Conservation (phyloP, 1,140 invertebrate genomes). For the Rhyacophila brunnea region DNA sequence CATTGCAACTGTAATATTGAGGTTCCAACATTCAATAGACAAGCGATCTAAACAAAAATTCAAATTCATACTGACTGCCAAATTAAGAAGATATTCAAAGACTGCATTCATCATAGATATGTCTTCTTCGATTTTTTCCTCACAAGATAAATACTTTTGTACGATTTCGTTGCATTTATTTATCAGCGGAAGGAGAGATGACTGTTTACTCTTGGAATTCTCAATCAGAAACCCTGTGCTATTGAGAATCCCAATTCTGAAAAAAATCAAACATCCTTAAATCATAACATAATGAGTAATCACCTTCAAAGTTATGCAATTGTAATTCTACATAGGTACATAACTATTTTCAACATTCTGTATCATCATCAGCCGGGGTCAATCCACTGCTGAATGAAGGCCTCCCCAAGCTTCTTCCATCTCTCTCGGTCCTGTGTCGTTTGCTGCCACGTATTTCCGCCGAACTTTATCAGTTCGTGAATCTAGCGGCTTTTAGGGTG, state of each 20-base stretch:
- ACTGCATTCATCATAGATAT: constrained; percentile 9
- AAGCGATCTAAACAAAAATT: background rate
- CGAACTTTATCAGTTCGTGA: no score
- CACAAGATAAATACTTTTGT: constrained; percentile 8
- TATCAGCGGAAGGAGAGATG: constrained; percentile 8
- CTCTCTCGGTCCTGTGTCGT: no score
- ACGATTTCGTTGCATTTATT: constrained; percentile 12
- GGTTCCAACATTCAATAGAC: background rate
- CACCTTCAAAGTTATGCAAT: no score
- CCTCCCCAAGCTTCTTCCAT: no score
- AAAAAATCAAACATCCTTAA: no score
- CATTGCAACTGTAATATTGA: background rate
- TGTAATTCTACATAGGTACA: no score
- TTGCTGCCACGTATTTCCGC: no score
- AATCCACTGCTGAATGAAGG: no score
- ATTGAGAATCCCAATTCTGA: constrained; percentile 13
- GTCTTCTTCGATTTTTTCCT: constrained; percentile 10
- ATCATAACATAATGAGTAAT: no score
- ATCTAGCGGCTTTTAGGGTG: no score
- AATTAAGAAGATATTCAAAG: constrained; percentile 27
- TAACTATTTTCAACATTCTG: no score
- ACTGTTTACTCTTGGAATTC: constrained; percentile 3
- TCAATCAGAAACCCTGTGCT: constrained; percentile 25
- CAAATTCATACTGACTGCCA: constrained; percentile 17
- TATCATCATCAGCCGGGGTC: no score